A percentile compares a stretch with the other conserved stretches of the same genome.
These are phyloP conservation scores for Samia ricini DNA, from an alignment of 1,140 invertebrate species.

Conservation along the genomic window DNA sequence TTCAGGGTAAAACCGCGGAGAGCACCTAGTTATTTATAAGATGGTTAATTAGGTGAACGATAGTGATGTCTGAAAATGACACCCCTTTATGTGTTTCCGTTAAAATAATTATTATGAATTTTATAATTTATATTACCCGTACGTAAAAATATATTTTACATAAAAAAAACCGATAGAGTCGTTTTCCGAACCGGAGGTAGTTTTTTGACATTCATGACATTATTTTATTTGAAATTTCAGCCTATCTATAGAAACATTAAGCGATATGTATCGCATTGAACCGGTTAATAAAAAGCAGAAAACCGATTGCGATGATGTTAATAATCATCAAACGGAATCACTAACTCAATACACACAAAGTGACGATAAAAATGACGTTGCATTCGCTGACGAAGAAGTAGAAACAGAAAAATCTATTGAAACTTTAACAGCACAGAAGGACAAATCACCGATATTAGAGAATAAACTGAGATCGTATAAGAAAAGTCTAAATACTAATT, in stretches of 20 bases:
- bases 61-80: no score
- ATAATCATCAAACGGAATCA: conserved; percentile 28
- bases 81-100: no score
- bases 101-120: no score
- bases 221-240: conserved; percentile 38
- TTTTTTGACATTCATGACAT: conserved; percentile 2
- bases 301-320: conserved; percentile 28
- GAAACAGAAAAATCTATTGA: conserved; percentile 9
- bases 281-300: conserved; percentile 55
- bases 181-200: background rate
- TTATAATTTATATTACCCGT: no score
- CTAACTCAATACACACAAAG: conserved; percentile 24
- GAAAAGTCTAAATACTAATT: conserved; percentile 47
- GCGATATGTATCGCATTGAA: conserved; percentile 67
- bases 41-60: no score
- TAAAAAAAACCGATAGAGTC: background rate
- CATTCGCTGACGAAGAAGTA: conserved; percentile 14
- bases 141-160: background rate
- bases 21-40: no score
- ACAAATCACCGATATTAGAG: conserved; percentile 69
- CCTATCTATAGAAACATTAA: conserved; percentile 66
- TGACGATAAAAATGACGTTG: background rate
- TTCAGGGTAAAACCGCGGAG: no score
- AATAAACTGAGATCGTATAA: conserved; percentile 59
- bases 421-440: conserved; percentile 17